Evolutionary conservation across 1,140 invertebrate genomes (phyloP).

Genomic region (Cotesia chilonis): DNA sequence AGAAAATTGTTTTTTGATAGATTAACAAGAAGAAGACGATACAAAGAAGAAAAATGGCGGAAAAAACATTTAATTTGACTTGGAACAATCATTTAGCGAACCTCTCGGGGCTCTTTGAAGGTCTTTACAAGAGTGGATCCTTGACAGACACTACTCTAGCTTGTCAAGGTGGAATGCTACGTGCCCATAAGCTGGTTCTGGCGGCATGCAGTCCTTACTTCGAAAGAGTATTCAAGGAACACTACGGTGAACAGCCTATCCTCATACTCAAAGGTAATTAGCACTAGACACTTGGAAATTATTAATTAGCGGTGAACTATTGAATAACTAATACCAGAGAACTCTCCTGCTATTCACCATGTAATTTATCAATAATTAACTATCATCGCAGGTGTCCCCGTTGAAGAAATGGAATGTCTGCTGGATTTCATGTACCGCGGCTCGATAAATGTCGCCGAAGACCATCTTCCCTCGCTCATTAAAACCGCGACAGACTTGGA

Average conservation of each 20-base stretch:
- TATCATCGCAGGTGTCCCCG: conserved; percentile 63
- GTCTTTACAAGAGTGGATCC: conserved; percentile 74
- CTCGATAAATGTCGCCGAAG: conserved; percentile 74
- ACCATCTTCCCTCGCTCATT: conserved; percentile 73
- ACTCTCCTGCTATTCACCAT: not conserved
- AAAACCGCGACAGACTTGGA: conserved; percentile 75
- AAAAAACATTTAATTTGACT: conserved; percentile 76
- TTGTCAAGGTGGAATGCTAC: conserved; percentile 72
- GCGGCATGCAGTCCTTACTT: conserved; percentile 81
- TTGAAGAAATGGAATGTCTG: conserved; percentile 75
- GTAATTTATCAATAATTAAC: conserved; percentile 3
- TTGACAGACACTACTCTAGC: conserved; percentile 74
- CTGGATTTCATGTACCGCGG: conserved; percentile 80
- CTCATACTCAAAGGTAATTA: conserved; percentile 72
- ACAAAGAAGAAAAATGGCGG: conserved; percentile 58
- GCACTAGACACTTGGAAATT: not conserved
- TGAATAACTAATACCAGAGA: not conserved
- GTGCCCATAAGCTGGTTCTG: conserved; percentile 76
- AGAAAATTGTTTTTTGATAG: not conserved
- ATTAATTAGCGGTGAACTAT: not conserved
- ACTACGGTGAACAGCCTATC: conserved; percentile 78
- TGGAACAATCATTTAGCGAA: conserved; percentile 81
- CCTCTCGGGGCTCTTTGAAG: conserved; percentile 75
- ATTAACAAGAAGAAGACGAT: not conserved
- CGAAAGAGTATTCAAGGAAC: conserved; percentile 72